Evolutionary conservation across 2,113 vertebrate genomes (phyloP).

Genomic region (Sylvietta virens): DNA sequence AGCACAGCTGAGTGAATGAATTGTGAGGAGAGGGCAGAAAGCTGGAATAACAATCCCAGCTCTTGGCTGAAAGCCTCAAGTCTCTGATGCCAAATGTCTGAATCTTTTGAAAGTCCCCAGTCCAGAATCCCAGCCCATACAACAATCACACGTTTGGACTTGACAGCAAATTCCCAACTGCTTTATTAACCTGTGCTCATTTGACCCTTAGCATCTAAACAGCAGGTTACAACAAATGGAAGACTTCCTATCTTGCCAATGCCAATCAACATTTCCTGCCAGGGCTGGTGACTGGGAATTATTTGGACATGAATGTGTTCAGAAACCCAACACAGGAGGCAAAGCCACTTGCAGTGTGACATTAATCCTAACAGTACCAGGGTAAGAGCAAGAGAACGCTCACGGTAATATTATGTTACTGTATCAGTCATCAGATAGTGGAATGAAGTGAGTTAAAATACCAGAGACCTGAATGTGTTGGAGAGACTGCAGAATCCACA

Average conservation of each 20-base stretch:
- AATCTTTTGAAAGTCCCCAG: not conserved
- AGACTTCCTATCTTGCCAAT: not conserved
- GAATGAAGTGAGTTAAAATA: not conserved
- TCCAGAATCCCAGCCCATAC: not conserved
- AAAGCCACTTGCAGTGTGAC: not conserved
- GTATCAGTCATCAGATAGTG: not conserved
- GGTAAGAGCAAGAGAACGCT: not conserved
- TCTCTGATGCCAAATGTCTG: not conserved
- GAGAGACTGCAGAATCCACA: not conserved
- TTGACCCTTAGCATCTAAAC: not conserved
- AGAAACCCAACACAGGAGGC: not conserved
- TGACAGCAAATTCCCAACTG: not conserved
- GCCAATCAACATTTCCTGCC: fast-evolving
- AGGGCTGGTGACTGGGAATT: not conserved
- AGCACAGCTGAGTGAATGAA: not conserved
- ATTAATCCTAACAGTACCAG: not conserved
- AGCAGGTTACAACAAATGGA: not conserved
- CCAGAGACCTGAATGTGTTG: not conserved
- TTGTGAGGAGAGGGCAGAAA: fast-evolving
- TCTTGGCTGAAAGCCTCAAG: not conserved
- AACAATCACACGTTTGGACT: not conserved
- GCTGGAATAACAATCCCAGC: not conserved
- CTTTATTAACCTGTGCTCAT: not conserved
- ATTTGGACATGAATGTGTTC: not conserved
- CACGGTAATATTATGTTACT: not conserved